Evolutionary conservation across 2,113 vertebrate species (phyloP).

Genomic region (Taxidea taxus): DNA sequence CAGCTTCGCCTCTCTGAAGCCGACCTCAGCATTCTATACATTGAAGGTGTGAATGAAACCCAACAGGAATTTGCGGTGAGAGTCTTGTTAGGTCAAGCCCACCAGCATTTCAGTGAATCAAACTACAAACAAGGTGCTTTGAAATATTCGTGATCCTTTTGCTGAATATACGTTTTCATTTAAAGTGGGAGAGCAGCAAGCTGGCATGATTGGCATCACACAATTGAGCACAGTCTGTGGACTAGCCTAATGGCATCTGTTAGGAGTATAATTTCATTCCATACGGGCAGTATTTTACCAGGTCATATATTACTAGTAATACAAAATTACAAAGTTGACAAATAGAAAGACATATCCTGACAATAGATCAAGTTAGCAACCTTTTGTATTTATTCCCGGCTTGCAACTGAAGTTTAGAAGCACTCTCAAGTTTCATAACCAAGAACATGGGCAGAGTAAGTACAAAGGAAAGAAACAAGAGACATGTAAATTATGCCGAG

Average conservation of each 20-base stretch:
- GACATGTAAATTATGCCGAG: background rate
- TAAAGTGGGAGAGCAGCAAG: background rate
- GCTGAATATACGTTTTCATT: slow-evolving; percentile 37
- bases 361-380: background rate
- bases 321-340: background rate
- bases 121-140: slow-evolving; percentile 39
- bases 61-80: slow-evolving; percentile 1
- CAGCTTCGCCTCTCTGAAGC: background rate
- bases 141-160: slow-evolving; percentile 58
- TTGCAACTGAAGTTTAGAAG: slow-evolving; percentile 14
- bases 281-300: background rate
- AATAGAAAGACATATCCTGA: background rate
- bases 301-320: background rate
- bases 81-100: slow-evolving; percentile 60
- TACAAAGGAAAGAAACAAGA: slow-evolving; percentile 23
- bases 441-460: background rate
- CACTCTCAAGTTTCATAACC: slow-evolving; percentile 6
- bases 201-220: background rate
- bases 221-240: slow-evolving; percentile 4
- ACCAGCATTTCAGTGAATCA: slow-evolving; percentile 65
- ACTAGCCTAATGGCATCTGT: slow-evolving; percentile 14
- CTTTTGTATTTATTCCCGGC: background rate
- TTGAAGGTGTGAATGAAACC: slow-evolving; percentile 21
- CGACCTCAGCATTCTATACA: background rate
- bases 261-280: slow-evolving; percentile 32